Percentiles rank a stretch among this genome's conserved stretches.
These are phyloP conservation scores for Morpho helenor DNA, from an alignment of 2,888 invertebrate genomes.

Conservation along the genomic window DNA sequence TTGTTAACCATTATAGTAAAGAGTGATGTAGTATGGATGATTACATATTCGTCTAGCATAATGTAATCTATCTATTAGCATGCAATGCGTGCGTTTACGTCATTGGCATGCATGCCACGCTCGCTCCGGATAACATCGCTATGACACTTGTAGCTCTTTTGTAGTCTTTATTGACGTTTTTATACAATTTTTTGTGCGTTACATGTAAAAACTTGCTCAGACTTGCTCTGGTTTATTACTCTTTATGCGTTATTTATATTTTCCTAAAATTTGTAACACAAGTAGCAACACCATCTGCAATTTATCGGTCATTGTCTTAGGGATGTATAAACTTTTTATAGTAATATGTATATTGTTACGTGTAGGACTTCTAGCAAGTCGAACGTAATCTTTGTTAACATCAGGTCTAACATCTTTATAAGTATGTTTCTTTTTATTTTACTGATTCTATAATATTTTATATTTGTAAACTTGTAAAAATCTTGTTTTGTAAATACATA, in stretches of 20 bases:
- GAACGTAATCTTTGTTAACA: conserved; percentile 6
- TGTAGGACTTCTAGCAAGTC: neutral
- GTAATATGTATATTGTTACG: neutral
- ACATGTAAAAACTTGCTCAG: conserved; percentile 4
- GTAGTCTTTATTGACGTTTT: conserved; percentile 25
- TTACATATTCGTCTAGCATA: conserved; percentile 40
- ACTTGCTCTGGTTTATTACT: conserved; percentile 6
- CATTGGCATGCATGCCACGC: conserved; percentile 51
- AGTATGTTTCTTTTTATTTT: no score
- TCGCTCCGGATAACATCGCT: conserved; percentile 44
- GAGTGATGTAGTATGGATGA: conserved; percentile 18
- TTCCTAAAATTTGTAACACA: conserved; percentile 21
- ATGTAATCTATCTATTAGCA: conserved; percentile 38
- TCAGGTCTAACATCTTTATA: no score
- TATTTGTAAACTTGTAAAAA: no score
- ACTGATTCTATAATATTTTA: no score
- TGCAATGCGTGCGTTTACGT: conserved; percentile 41
- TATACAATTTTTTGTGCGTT: conserved; percentile 14
- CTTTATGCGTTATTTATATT: conserved; percentile 3
- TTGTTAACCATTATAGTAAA: no score
- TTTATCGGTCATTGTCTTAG: conserved; percentile 18
- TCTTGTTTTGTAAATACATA: no score
- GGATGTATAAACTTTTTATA: conserved; percentile 14
- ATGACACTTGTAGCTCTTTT: conserved; percentile 31
- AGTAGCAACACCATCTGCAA: conserved; percentile 17